Conservation (phyloP, 2,888 invertebrate species). For the Caenorhabditis angaria region DNA sequence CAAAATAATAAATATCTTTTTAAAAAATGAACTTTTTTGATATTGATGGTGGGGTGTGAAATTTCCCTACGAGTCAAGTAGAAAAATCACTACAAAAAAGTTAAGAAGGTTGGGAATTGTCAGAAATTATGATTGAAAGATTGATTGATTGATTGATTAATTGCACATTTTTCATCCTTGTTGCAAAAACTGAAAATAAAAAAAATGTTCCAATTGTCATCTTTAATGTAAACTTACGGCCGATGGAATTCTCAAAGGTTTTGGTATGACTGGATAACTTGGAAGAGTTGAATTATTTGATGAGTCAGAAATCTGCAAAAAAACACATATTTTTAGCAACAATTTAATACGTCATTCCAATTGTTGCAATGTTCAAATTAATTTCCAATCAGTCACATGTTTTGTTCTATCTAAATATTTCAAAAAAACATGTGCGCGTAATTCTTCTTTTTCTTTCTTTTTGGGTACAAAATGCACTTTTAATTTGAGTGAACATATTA, state of each 20-base stretch:
- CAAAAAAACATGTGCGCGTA: background rate
- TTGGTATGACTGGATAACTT: conserved; percentile 15
- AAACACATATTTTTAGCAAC: background rate
- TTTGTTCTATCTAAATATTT: background rate
- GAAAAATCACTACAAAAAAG: conserved; percentile 14
- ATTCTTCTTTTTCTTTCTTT: background rate
- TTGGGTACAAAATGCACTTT: background rate
- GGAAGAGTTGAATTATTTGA: conserved; percentile 17
- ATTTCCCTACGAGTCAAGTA: conserved; percentile 43
- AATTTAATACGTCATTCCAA: background rate
- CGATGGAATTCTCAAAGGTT: conserved; percentile 31
- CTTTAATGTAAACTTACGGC: conserved; percentile 16
- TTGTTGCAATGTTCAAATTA: background rate
- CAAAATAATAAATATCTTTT: conserved; percentile 13
- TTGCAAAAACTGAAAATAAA: conserved; percentile 30
- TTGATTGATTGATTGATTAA: conserved; percentile 1
- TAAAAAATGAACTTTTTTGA: conserved; percentile 10
- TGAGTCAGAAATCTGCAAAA: conserved; percentile 11
- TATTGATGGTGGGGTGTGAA: conserved; percentile 18
- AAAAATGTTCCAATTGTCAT: background rate
- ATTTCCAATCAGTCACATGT: background rate
- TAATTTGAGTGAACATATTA: background rate
- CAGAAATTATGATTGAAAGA: conserved; percentile 19
- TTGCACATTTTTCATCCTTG: conserved; percentile 23
- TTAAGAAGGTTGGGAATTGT: conserved; percentile 30